Base-by-base conservation (phyloP, 2,797 vertebrate genomes). In the Notolabrus celidotus region DNA sequence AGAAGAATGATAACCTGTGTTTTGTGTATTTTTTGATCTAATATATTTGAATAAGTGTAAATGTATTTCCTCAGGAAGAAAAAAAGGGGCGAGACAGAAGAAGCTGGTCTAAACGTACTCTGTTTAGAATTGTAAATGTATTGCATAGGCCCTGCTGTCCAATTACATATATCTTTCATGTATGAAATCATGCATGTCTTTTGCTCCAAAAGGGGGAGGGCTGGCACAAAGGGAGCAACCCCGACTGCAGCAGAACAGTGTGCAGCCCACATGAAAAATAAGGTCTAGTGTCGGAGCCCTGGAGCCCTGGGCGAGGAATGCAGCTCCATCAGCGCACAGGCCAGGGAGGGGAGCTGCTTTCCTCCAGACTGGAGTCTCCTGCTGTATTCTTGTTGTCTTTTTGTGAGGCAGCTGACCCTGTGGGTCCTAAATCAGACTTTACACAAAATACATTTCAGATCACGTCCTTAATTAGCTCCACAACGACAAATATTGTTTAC, bases 141-240 rank as follows among this genome's bases (percentile, higher is more conserved):
- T 88, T 71, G 85, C 89, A 93, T 89, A 85, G 93, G 87, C 89
- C 82, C 85, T 83, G 89, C 90, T 88, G 93, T 94, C 93, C 93
- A 94, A 94, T 95, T 94, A 94, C 93, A 94, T 93, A 93, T 90
- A 93, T 94, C 92, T 94, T 94, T 94, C 94, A 94, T 94, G 91
- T 94, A 93, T 93, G 90, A 94, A 94, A 94, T 94, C 94, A 93
- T 94, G 93, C 92, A 91, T 93, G 92, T 85, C 85, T 91, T 77
- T 82, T 87, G 85, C 88, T 87, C 71, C 68, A 60, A 83, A 87
- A 77, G 80, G 80, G 86, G 87, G 87, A 91, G 90, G 88, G 90
- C 69, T 66, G 74, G 87, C 91, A 93, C 93, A 95, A 93, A 94
- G 91, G 91, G 90, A 94, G 89, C 85, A 82, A 86, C 85, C 87